Evolutionary conservation across 1,140 invertebrate species (phyloP).

Genomic region (Platorchestia sp.): DNA sequence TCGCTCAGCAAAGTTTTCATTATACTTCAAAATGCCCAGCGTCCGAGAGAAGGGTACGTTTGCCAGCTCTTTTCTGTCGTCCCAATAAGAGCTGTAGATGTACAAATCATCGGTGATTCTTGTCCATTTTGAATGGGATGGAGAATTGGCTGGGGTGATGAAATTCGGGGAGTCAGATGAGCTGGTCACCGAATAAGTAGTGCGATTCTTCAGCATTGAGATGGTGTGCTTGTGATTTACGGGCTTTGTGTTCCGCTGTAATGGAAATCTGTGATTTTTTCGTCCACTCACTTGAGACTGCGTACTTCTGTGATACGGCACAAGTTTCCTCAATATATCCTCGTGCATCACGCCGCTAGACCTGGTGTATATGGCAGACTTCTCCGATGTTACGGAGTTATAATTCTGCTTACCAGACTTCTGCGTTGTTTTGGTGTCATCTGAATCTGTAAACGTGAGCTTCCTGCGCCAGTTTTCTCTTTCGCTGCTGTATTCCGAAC

Average conservation of each 20-base stretch:
- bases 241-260: slow-evolving; percentile 1
- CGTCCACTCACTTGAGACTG: neutral
- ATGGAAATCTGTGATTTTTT: neutral
- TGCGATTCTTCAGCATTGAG: neutral
- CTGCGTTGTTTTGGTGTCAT: neutral
- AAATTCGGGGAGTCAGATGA: neutral
- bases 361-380: neutral
- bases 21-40: slow-evolving; percentile 58
- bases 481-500: neutral
- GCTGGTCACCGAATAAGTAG: neutral
- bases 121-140: slow-evolving; percentile 55
- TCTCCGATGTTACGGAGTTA: neutral
- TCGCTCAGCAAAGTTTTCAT: slow-evolving; percentile 45
- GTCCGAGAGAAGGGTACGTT: slow-evolving; percentile 58
- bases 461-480: slow-evolving; percentile 5
- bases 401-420: neutral
- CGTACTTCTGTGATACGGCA: slow-evolving; percentile 27
- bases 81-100: slow-evolving; percentile 64
- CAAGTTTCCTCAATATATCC: slow-evolving; percentile 10
- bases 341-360: neutral
- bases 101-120: slow-evolving; percentile 60
- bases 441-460: neutral
- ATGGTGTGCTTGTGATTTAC: neutral
- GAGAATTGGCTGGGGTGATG: neutral
- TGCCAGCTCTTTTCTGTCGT: slow-evolving; percentile 36